Evolutionary conservation across 2,797 vertebrate species (phyloP), one percentile per base, ranked within the genome.

Genomic region (Sebastes iracundus): DNA sequence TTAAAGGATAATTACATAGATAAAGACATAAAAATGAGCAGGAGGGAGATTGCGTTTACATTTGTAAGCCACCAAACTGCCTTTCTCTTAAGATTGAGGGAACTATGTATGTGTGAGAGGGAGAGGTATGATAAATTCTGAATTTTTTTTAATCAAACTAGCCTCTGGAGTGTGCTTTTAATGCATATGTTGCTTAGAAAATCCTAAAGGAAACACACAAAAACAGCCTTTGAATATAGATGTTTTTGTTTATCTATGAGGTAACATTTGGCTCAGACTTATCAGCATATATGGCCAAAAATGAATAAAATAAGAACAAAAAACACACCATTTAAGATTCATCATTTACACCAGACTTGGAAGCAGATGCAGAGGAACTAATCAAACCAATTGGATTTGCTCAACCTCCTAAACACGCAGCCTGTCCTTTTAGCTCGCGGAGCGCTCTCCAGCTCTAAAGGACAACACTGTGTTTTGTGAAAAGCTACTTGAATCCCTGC

Each of bases 401-500:
- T 96, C 94, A 96, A 96, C 96, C 91, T 93, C 90, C 95, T 33
- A 97, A 95, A 96, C 95, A 97, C 82, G 95, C 96, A 96, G 96
- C 95, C 95, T 96, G 96, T 97, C 96, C 96, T 97, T 97, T 97
- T 95, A 96, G 96, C 96, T 91, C 93, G 92, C 96, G 92, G 95
- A 96, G 96, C 94, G 93, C 96, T 96, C 96, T 97, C 94, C 96
- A 96, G 95, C 96, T 97, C 96, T 93, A 95, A 96, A 96, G 96
- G 96, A 97, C 97, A 97, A 96, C 94, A 95, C 95, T 93, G 94
- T 95, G 96, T 96, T 97, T 97, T 97, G 96, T 98, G 95, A 25
- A 95, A 95, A 96, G 96, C 96, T 97, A 97, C 97, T 97, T 96
- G 96, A 94, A 97, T 97, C 96, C 92, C 93, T 94, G 96, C 96